A percentile compares a stretch with the other conserved stretches of the same genome.
Evolutionary conservation across 1,140 invertebrate species (phyloP).

Genomic region (Stegodyphus dumicola): DNA sequence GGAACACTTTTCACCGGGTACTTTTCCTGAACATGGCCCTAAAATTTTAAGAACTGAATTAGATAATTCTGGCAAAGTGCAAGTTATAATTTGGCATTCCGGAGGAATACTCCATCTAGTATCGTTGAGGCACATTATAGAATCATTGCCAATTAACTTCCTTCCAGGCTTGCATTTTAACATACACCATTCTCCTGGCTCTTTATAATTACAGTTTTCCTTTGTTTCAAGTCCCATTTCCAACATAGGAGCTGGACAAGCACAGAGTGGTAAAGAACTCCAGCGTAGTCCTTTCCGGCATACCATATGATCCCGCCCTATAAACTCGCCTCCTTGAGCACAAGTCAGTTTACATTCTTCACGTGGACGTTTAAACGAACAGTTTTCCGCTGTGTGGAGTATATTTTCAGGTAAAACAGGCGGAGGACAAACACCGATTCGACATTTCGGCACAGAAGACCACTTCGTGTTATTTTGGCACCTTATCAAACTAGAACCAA

Average conservation of each 20-base stretch:
- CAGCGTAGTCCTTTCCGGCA: background rate
- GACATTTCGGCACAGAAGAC: slow-evolving; percentile 1
- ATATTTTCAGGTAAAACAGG: background rate
- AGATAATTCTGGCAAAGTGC: background rate
- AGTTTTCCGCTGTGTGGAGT: background rate
- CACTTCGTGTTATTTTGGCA: slow-evolving; percentile 10
- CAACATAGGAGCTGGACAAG: background rate
- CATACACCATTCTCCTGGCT: background rate
- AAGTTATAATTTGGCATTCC: background rate
- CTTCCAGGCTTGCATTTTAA: background rate
- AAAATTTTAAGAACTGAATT: background rate
- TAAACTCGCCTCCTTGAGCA: background rate
- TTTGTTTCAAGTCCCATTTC: background rate
- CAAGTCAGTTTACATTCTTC: background rate
- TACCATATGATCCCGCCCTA: background rate
- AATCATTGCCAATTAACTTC: background rate
- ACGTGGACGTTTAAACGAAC: background rate
- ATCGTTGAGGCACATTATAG: background rate
- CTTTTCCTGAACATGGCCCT: background rate
- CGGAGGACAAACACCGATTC: background rate
- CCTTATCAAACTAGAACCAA: background rate
- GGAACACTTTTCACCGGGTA: background rate
- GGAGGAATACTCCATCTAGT: background rate
- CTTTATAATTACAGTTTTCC: background rate
- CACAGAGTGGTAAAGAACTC: background rate